These are phyloP conservation scores for Galago senegalensis DNA, from an alignment of 2,797 vertebrate genomes.

Conservation along the genomic window DNA sequence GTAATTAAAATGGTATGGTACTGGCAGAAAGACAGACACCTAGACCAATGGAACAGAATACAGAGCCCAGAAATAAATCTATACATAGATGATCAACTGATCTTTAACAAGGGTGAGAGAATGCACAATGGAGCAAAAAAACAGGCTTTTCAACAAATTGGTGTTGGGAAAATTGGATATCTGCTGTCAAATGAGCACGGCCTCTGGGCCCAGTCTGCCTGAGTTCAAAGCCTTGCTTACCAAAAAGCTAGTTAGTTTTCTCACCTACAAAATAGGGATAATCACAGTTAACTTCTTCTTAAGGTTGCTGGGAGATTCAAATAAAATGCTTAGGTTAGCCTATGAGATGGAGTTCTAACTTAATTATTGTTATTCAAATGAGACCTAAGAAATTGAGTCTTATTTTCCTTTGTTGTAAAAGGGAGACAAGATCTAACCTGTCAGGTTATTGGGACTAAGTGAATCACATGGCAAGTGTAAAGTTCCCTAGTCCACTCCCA, in stretches of 20 bases:
- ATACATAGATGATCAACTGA: neutral
- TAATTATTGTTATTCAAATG: neutral
- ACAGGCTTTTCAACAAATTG: neutral
- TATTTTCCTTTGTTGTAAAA: neutral
- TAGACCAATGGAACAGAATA: neutral
- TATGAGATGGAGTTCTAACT: neutral
- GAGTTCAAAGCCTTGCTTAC: neutral
- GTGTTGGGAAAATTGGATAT: neutral
- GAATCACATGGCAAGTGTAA: neutral
- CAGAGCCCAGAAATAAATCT: neutral
- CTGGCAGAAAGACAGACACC: neutral
- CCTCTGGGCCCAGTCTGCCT: neutral
- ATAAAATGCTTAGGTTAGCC: neutral
- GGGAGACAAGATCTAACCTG: slow-evolving; percentile 7
- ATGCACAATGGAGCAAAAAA: neutral
- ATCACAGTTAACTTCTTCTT: neutral
- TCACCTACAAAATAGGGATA: slow-evolving; percentile 23
- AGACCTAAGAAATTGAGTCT: neutral
- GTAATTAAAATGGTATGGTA: neutral
- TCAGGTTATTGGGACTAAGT: neutral
- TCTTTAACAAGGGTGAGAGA: neutral
- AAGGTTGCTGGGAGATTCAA: neutral
- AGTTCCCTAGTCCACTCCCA: neutral
- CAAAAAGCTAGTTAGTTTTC: neutral
- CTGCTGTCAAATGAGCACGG: neutral